Evolutionary conservation across 37 sponge, comb jelly and placozoan genomes (phyloP).

Genomic region (Dysidea cf. avara): DNA sequence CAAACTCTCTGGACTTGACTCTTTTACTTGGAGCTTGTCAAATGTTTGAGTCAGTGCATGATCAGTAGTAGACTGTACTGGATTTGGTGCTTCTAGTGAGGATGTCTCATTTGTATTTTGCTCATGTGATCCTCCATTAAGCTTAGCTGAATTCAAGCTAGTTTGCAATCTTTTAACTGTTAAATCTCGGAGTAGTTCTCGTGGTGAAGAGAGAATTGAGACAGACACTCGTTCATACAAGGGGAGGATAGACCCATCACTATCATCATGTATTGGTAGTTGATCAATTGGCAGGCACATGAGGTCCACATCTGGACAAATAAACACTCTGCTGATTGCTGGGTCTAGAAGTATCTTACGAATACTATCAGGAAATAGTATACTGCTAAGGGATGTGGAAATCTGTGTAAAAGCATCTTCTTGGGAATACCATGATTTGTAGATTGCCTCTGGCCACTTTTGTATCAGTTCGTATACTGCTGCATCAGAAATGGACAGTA

Average conservation of each 20-base stretch:
- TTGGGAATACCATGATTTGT: constrained; percentile 13
- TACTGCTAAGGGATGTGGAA: not conserved
- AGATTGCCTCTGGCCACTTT: constrained; percentile 12
- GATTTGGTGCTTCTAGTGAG: no score
- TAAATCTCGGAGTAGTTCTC: constrained; percentile 9
- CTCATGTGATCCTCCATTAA: no score
- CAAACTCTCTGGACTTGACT: no score
- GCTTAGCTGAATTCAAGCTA: no score
- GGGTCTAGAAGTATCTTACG: constrained; percentile 8
- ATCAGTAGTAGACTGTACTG: no score
- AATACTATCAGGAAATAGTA: not conserved
- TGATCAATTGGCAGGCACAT: constrained; percentile 27
- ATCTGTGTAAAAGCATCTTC: not conserved
- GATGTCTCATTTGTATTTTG: no score
- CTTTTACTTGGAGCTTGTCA: no score
- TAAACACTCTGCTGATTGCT: not conserved
- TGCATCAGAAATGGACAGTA: not conserved
- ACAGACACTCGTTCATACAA: constrained; percentile 15
- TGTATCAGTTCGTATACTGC: constrained; percentile 6
- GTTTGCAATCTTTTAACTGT: no score
- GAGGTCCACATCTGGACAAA: constrained; percentile 19
- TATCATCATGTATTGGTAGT: constrained; percentile 1
- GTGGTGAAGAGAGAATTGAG: constrained; percentile 13
- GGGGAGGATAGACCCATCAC: constrained; percentile 1
- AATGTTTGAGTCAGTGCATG: no score